phyloP scores from a whole-genome alignment of 1,140 invertebrate genomes.

The Hestina assimilis region DNA sequence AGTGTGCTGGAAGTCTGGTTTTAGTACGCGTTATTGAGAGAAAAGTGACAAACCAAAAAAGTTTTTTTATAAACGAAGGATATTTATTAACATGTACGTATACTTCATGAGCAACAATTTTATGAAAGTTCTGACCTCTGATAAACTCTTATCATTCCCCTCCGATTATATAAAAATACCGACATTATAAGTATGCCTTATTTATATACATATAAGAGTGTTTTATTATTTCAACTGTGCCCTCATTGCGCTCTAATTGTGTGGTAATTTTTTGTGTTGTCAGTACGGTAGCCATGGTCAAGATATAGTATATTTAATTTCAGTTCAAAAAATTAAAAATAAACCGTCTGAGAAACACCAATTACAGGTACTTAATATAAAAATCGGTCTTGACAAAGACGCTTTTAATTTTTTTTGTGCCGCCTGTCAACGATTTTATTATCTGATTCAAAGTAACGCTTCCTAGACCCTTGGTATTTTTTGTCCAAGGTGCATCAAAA shows the following conservation, averaged over 20 bases:
- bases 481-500: too few species aligned
- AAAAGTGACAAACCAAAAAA: too few species aligned
- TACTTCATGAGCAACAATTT: neutral
- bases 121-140: slow-evolving; percentile 17
- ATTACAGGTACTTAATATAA: slow-evolving; percentile 9
- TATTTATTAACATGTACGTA: too few species aligned
- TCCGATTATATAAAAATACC: neutral
- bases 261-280: slow-evolving; percentile 16
- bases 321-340: neutral
- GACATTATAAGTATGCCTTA: neutral
- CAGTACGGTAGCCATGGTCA: too few species aligned
- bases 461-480: too few species aligned
- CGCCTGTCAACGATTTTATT: too few species aligned
- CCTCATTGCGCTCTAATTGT: slow-evolving; percentile 4
- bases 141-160: slow-evolving; percentile 30
- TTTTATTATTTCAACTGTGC: neutral
- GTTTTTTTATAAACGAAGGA: neutral
- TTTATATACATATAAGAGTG: neutral
- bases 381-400: too few species aligned
- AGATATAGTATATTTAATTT: too few species aligned
- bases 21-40: too few species aligned
- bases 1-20: too few species aligned
- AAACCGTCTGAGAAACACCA: neutral
- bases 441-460: too few species aligned
- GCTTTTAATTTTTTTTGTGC: too few species aligned